Conservation (phyloP, 30 jellyfish, hydroid and myxozoan species). For the Clytia hemisphaerica region DNA sequence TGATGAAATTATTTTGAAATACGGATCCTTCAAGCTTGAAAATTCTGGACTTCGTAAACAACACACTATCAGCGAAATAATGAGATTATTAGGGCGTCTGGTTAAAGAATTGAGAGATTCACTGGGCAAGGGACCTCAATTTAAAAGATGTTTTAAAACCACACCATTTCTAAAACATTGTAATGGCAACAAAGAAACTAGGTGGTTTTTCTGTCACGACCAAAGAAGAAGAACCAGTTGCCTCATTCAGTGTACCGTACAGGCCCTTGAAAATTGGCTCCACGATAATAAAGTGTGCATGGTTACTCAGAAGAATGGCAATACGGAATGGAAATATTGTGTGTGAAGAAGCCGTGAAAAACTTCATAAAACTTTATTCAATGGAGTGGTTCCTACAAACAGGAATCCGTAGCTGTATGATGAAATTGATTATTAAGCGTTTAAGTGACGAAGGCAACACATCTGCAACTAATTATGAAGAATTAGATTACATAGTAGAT, state of each 20-base stretch:
- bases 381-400: constrained; percentile 19
- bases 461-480: too few species aligned
- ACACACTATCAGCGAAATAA: background rate
- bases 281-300: constrained; percentile 20
- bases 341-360: background rate
- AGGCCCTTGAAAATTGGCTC: constrained; percentile 23
- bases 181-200: constrained; percentile 21
- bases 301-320: constrained; percentile 21
- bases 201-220: too few species aligned
- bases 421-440: too few species aligned
- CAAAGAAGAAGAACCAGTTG: constrained; percentile 17
- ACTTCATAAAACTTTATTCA: constrained; percentile 10
- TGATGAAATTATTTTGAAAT: constrained; percentile 20
- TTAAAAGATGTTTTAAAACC: constrained; percentile 4
- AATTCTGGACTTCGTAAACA: background rate
- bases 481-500: too few species aligned
- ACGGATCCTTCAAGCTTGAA: background rate
- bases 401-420: background rate
- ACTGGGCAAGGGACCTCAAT: constrained; percentile 3
- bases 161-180: background rate
- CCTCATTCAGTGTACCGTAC: constrained; percentile 29
- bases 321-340: constrained; percentile 4
- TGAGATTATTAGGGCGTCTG: constrained; percentile 43
- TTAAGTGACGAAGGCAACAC: too few species aligned
- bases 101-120: background rate